Evolutionary conservation across 1,140 invertebrate genomes (phyloP).

Genomic region (Chlorops oryzae): DNA sequence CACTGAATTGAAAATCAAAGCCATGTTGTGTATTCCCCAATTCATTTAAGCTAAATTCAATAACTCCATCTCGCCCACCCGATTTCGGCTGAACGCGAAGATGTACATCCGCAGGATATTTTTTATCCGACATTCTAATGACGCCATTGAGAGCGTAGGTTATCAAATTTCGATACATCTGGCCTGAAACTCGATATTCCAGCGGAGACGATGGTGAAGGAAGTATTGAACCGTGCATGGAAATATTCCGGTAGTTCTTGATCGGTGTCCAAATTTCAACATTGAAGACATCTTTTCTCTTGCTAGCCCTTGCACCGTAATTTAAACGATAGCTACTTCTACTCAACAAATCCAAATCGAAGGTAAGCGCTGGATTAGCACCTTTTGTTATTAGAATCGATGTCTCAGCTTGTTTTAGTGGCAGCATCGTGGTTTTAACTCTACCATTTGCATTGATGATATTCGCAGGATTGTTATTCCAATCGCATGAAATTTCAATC

Average conservation of each 20-base stretch:
- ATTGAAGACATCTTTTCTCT: conserved; percentile 35
- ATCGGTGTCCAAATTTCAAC: conserved; percentile 41
- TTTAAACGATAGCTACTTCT: conserved; percentile 24
- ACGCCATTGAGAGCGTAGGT: conserved; percentile 32
- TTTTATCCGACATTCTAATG: conserved; percentile 21
- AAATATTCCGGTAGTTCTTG: conserved; percentile 36
- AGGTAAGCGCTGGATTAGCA: conserved; percentile 26
- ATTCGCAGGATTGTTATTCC: conserved; percentile 27
- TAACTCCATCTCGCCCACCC: conserved; percentile 32
- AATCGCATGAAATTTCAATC: conserved; percentile 29
- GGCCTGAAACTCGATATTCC: conserved; percentile 28
- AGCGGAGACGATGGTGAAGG: conserved; percentile 15
- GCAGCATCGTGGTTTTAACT: conserved; percentile 35
- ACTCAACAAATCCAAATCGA: conserved; percentile 31
- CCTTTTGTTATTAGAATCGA: conserved; percentile 24
- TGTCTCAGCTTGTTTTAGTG: conserved; percentile 27
- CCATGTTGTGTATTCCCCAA: conserved; percentile 21
- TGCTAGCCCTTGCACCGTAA: conserved; percentile 31
- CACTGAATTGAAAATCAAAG: conserved; percentile 34
- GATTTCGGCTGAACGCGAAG: conserved; percentile 31
- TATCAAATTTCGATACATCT: conserved; percentile 36
- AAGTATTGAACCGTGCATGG: conserved; percentile 33
- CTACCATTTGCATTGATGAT: conserved; percentile 29
- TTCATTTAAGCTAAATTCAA: conserved; percentile 31
- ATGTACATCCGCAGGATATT: conserved; percentile 25